Base-by-base conservation (phyloP, 2,888 invertebrate genomes). In the Drosophila ochracea region DNA sequence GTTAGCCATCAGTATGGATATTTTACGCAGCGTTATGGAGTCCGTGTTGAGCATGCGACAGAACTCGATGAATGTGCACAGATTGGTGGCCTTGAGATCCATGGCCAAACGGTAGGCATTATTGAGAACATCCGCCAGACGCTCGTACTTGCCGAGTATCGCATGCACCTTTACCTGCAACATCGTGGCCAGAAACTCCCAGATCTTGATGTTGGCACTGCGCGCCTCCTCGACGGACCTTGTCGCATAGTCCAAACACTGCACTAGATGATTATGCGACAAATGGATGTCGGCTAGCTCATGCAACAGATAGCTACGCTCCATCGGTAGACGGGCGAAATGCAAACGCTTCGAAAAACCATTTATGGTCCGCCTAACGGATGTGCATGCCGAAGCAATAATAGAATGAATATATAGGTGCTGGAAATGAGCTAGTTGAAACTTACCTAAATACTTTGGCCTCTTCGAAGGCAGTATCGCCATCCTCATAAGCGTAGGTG, bases 91-190 rank as follows among this genome's bases (percentile, higher is more conserved):
- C 16, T 91, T 89, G 0, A 92, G 80, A 0, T 63, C 68, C 43
- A 64, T 62, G n/a, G 91, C 91, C 58, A 92, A 73, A 0, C 25
- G 31, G 19, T 73, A 78, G n/a, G 92, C 91, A 9, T 72, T 78
- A 4, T 85, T 83, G 3, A 92, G 76, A 0, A 83, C 86, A 6
- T 91, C 91, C n/a, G 84, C 82, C 61, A 88, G 86, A 1, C 90
- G 90, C 59, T 92, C 92, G 28, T 88, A 84, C 65, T 92, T 92
- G 52, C 89, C 89, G 4, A 92, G 82, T 1, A 91, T 78, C 0
- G 92, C 91, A 65, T 92, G 90, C 4, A 92, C 84, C 58, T 92
- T 92, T 33, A 89, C 89, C 63, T 88, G 79, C 13, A 91, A 19
- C 82, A 92, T 83, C 3, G 84, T 78, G 54, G 90, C 82, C 0